phyloP scores from a whole-genome alignment of 2,888 invertebrate genomes.

The Pachymerium ferrugineum region DNA sequence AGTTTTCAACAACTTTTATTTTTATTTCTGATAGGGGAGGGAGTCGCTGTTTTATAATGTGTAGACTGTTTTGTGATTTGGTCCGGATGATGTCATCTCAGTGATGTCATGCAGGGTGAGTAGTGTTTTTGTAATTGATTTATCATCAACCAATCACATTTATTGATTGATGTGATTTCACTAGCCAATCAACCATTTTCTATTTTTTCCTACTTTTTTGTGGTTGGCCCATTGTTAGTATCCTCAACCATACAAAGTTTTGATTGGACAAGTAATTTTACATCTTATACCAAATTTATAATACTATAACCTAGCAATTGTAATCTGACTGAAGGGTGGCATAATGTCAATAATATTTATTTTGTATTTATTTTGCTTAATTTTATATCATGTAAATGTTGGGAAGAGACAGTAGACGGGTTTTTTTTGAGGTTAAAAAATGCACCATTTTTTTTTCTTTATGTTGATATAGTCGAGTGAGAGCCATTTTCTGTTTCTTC shows the following conservation, averaged over 20 bases:
- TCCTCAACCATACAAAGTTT: too few species aligned
- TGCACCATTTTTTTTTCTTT: background rate
- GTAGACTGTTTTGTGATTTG: background rate
- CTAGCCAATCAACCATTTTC: background rate
- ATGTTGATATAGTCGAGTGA: constrained; percentile 22
- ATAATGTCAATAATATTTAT: too few species aligned
- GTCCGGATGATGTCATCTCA: background rate
- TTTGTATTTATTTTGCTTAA: background rate
- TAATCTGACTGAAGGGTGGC: too few species aligned
- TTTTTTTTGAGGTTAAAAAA: background rate
- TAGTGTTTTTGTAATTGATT: background rate
- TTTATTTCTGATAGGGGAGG: constrained; percentile 17
- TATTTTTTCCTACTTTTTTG: background rate
- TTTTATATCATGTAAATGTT: too few species aligned
- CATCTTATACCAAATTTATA: too few species aligned
- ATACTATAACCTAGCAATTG: too few species aligned
- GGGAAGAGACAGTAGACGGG: too few species aligned
- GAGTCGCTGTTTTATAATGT: background rate
- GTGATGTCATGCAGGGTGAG: background rate
- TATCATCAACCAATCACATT: constrained; percentile 22
- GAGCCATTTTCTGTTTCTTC: constrained; percentile 24
- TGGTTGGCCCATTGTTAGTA: constrained; percentile 13
- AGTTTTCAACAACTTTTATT: background rate
- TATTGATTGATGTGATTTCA: constrained; percentile 15
- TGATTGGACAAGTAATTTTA: too few species aligned